These are phyloP conservation scores for Pseudocheirus occidentalis DNA, from an alignment of 2,797 vertebrate genomes.

Conservation along the genomic window DNA sequence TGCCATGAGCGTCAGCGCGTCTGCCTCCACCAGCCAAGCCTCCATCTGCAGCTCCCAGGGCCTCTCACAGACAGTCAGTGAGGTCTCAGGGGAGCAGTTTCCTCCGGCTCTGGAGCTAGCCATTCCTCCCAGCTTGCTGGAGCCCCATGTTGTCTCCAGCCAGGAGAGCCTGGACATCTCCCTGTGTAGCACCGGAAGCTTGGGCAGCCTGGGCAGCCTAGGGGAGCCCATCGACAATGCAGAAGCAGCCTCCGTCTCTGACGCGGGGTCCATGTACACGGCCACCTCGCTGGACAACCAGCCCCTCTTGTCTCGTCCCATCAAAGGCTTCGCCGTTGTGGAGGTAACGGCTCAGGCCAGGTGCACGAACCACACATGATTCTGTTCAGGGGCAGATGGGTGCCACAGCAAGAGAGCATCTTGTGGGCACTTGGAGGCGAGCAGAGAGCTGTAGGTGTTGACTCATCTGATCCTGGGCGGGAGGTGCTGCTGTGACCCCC, in stretches of 20 bases:
- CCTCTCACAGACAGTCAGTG: slow-evolving; percentile 91
- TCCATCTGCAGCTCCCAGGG: slow-evolving; percentile 97
- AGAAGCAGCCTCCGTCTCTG: slow-evolving; percentile 90
- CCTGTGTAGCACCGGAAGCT: slow-evolving; percentile 94
- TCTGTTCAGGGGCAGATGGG: neutral
- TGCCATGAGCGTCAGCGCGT: slow-evolving; percentile 93
- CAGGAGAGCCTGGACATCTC: slow-evolving; percentile 98
- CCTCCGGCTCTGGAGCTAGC: slow-evolving; percentile 85
- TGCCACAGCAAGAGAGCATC: neutral
- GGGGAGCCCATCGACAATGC: slow-evolving; percentile 92
- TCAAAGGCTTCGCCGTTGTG: slow-evolving; percentile 98
- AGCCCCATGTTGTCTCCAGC: slow-evolving; percentile 93
- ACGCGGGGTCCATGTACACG: slow-evolving; percentile 93
- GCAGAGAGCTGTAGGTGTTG: neutral
- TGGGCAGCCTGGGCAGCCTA: slow-evolving; percentile 95
- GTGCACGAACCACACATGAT: neutral
- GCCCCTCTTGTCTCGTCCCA: slow-evolving; percentile 87
- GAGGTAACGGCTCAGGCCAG: slow-evolving; percentile 87
- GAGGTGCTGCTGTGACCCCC: neutral
- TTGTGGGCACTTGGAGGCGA: too few relatives aligned
- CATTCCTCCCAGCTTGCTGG: slow-evolving; percentile 86
- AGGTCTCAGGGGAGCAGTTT: slow-evolving; percentile 92
- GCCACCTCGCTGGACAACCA: slow-evolving; percentile 93
- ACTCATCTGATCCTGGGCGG: neutral
- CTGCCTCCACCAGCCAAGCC: slow-evolving; percentile 95